A percentile compares a stretch with the other conserved stretches of the same genome.
These are phyloP conservation scores for Myanophis thanlyinensis DNA, from an alignment of 2,113 vertebrate genomes.

Conservation along the genomic window DNA sequence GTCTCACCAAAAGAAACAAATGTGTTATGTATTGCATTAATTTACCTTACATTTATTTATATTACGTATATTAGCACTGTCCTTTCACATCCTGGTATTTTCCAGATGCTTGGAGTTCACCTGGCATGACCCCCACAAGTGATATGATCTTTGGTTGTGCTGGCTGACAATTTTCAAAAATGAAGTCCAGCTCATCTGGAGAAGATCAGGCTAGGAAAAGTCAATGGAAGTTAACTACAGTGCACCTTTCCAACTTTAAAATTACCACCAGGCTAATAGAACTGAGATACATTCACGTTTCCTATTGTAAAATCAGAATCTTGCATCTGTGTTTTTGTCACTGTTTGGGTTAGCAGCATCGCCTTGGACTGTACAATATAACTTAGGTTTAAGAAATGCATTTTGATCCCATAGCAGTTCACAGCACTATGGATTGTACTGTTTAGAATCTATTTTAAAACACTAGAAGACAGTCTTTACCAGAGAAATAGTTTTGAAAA, in stretches of 20 bases:
- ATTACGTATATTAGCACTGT: not conserved
- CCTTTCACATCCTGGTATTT: not conserved
- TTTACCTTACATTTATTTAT: not conserved
- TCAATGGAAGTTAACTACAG: not conserved
- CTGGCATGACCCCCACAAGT: not conserved
- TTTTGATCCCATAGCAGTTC: not conserved
- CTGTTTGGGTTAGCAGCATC: not conserved
- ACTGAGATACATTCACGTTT: not conserved
- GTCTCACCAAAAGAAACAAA: not conserved
- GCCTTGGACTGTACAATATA: not conserved
- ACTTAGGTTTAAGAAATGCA: not conserved
- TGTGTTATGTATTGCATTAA: not conserved
- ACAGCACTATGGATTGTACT: not conserved
- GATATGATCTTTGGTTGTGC: not conserved
- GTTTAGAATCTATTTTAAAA: slow-evolving; percentile 1
- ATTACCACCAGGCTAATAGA: not conserved
- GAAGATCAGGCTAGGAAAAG: not conserved
- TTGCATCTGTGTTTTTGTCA: not conserved
- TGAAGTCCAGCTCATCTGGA: not conserved
- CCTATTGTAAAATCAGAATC: not conserved
- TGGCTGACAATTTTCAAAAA: not conserved
- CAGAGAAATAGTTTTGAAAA: not conserved
- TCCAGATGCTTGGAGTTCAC: not conserved
- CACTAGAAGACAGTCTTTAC: slow-evolving; percentile 1
- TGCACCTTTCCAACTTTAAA: not conserved